Conservation (phyloP, 2,113 vertebrate species). For the Ammodramus savannarum region DNA sequence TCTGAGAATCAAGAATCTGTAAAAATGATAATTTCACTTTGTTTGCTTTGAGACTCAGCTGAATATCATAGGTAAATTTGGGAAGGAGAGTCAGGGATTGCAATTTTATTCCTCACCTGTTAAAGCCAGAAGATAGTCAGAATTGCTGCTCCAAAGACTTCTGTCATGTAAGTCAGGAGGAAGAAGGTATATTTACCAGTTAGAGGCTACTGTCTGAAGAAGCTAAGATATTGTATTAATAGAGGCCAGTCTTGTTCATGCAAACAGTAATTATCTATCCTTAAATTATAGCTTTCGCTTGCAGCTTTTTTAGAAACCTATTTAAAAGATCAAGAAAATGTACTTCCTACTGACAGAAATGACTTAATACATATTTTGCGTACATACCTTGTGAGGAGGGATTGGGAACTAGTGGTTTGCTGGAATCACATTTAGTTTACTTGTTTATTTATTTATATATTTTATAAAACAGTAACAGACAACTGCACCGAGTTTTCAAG, state of each 20-base stretch:
- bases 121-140: background rate
- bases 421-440: background rate
- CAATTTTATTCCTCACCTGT: slow-evolving; percentile 38
- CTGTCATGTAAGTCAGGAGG: background rate
- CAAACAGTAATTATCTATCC: slow-evolving; percentile 25
- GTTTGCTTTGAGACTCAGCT: slow-evolving; percentile 68
- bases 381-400: background rate
- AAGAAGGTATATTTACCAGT: background rate
- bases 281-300: slow-evolving; percentile 1
- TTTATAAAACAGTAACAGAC: background rate
- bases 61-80: slow-evolving; percentile 66
- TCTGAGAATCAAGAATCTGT: slow-evolving; percentile 74
- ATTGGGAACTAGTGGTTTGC: background rate
- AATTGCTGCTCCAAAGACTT: background rate
- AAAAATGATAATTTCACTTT: slow-evolving; percentile 71
- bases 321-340: slow-evolving; percentile 24
- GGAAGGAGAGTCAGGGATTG: slow-evolving; percentile 9
- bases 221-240: background rate
- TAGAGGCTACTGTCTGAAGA: background rate
- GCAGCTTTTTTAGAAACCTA: background rate
- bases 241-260: slow-evolving; percentile 16
- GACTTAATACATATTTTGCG: background rate
- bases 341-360: background rate
- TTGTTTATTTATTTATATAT: background rate
- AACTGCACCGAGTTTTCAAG: background rate